Evolutionary conservation across 1,140 invertebrate genomes (phyloP).

Genomic region (Drosophila elegans): DNA sequence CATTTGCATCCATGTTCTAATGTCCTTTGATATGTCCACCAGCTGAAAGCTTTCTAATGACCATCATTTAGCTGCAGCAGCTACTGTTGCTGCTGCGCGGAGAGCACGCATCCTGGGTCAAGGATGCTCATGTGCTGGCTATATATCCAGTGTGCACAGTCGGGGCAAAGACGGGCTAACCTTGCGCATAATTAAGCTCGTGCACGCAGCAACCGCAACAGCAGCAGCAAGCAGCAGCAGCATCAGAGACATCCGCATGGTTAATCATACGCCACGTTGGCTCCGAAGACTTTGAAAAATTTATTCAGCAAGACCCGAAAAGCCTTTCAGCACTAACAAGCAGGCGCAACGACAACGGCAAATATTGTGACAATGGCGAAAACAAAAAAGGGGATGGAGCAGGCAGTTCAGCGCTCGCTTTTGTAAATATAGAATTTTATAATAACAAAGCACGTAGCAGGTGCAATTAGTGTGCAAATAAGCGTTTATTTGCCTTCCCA

Average conservation of each 20-base stretch:
- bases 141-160: constrained; percentile 8
- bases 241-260: constrained; percentile 61
- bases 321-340: constrained; percentile 74
- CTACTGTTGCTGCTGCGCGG: constrained; percentile 7
- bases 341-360: constrained; percentile 54
- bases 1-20: constrained; percentile 38
- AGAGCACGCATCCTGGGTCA: constrained; percentile 52
- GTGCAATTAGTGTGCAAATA: constrained; percentile 84
- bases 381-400: constrained; percentile 16
- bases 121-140: constrained; percentile 49
- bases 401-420: constrained; percentile 28
- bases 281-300: constrained; percentile 53
- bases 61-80: constrained; percentile 40
- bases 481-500: constrained; percentile 76
- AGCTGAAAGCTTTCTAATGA: constrained; percentile 74
- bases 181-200: constrained; percentile 68
- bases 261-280: constrained; percentile 75
- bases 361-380: constrained; percentile 75
- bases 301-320: constrained; percentile 54
- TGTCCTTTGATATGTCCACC: constrained; percentile 49
- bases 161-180: constrained; percentile 27
- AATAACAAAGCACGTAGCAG: constrained; percentile 83
- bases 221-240: constrained; percentile 12
- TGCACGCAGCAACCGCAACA: constrained; percentile 58
- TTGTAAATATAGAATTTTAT: constrained; percentile 81